Evolutionary conservation across 2,113 vertebrate genomes (phyloP), one percentile per base, ranked within the genome.

Genomic region (Haplotaxodon microlepis): DNA sequence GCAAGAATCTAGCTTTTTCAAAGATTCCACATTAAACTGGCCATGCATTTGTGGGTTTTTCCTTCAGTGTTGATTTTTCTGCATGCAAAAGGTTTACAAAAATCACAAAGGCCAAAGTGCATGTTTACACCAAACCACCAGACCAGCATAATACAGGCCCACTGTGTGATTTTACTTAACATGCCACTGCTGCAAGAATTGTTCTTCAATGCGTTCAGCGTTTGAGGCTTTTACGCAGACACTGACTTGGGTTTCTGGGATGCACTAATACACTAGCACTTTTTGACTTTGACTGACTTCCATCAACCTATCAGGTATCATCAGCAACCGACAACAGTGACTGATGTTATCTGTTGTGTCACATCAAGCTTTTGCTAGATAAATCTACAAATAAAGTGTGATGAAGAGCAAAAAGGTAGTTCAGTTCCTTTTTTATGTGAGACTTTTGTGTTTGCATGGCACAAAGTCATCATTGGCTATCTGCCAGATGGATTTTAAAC

Each of bases 201-300:
- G 13, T 24, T 42, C 13, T 27, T 76, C 42, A 29, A 19, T 0
- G 24, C 5, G 0, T 29, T 29, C 21, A 10, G 24, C 9, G 0
- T 31, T 50, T 29, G 71, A 76, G 3, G 42, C 42, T 76, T 47
- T 45, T 29, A 76, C 2, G 0, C 21, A 76, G 40, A 47, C 69
- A 19, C 24, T 2, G 21, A 45, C 27, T 73, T 73, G 40, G 66
- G 24, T 4, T 50, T 31, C 13, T 45, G 21, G 4, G 21, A 45
- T 47, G 69, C 69, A 50, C 42, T 31, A 4, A 5, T 76, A 27
- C 40, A 29, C 40, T 11, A 27, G 24, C 42, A 76, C 17, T 50
- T 50, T 78, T 45, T 47, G 24, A 42, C 21, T 73, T 27, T 73
- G 69, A 66, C 69, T 29, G 40, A 73, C 40, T 27, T 27, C 24